phyloP scores from a whole-genome alignment of 2,113 vertebrate species.

The Hemicordylus capensis region DNA sequence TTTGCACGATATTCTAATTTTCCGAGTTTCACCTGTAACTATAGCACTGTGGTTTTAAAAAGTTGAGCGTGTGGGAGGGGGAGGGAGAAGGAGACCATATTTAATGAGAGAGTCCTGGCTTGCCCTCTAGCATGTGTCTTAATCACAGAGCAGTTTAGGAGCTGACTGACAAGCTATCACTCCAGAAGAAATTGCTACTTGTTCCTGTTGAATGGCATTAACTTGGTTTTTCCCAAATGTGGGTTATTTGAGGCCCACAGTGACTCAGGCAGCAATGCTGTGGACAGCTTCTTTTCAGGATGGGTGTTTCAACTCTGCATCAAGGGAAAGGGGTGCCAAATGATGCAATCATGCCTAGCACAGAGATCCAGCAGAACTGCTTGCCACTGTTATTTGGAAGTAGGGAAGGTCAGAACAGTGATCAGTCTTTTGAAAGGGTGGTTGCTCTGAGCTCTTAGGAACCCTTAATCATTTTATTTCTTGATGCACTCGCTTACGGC shows the following conservation, averaged over 20 bases:
- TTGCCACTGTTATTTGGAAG: not conserved
- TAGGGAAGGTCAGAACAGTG: no score
- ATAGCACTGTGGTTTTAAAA: no score
- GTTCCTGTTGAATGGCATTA: not conserved
- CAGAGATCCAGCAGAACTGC: not conserved
- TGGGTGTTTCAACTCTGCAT: not conserved
- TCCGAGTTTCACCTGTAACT: no score
- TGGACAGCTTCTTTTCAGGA: not conserved
- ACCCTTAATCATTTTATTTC: not conserved
- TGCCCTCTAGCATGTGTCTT: not conserved
- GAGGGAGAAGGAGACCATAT: no score
- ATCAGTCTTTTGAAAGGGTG: not conserved
- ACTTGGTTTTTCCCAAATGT: not conserved
- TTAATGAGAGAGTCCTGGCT: no score
- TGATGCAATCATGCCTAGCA: not conserved
- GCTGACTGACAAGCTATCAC: not conserved
- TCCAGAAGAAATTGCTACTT: not conserved
- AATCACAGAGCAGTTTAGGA: not conserved
- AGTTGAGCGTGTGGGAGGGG: no score
- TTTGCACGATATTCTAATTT: no score
- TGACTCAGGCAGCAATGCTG: not conserved
- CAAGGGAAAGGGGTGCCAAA: not conserved
- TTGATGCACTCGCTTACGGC: not conserved
- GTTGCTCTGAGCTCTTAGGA: not conserved
- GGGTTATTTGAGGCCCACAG: not conserved